These are phyloP conservation scores for Drosophila orena DNA, from an alignment of 1,140 invertebrate species.

Conservation along the genomic window DNA sequence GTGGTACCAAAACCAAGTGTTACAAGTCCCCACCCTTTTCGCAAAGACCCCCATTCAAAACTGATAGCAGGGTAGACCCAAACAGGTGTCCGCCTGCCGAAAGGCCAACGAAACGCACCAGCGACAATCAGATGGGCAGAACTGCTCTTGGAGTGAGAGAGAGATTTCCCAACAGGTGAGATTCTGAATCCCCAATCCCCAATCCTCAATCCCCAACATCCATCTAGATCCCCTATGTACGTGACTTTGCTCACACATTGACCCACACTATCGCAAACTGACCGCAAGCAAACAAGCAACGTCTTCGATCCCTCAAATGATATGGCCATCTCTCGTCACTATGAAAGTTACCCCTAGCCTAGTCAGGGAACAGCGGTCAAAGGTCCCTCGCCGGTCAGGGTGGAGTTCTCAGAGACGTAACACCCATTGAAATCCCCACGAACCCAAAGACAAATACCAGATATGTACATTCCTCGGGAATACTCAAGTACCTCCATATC, in stretches of 20 bases:
- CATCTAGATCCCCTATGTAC: slow-evolving; percentile 16
- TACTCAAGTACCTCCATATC: not conserved
- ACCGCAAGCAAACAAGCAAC: slow-evolving; percentile 16
- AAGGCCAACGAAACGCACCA: slow-evolving; percentile 6
- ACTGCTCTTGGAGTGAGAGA: not conserved
- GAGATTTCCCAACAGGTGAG: slow-evolving; percentile 20
- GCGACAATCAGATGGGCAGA: slow-evolving; percentile 17
- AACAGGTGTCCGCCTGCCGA: slow-evolving; percentile 37
- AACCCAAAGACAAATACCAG: not conserved
- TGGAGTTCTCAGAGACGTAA: slow-evolving; percentile 34
- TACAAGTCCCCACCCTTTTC: slow-evolving; percentile 16
- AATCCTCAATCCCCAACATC: not conserved
- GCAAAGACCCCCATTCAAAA: slow-evolving; percentile 26
- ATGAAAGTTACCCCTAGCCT: slow-evolving; percentile 1
- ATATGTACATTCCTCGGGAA: not conserved
- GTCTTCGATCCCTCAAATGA: not conserved
- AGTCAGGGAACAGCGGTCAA: not conserved
- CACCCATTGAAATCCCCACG: not conserved
- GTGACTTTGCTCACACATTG: slow-evolving; percentile 53
- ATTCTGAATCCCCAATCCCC: not conserved
- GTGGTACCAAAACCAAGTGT: slow-evolving; percentile 76
- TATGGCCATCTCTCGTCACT: not conserved
- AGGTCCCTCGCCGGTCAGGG: slow-evolving; percentile 15
- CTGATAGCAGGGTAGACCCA: slow-evolving; percentile 35
- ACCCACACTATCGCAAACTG: slow-evolving; percentile 22